These are phyloP conservation scores for Eriocheir sinensis DNA, from an alignment of 1,140 invertebrate species.

Conservation along the genomic window DNA sequence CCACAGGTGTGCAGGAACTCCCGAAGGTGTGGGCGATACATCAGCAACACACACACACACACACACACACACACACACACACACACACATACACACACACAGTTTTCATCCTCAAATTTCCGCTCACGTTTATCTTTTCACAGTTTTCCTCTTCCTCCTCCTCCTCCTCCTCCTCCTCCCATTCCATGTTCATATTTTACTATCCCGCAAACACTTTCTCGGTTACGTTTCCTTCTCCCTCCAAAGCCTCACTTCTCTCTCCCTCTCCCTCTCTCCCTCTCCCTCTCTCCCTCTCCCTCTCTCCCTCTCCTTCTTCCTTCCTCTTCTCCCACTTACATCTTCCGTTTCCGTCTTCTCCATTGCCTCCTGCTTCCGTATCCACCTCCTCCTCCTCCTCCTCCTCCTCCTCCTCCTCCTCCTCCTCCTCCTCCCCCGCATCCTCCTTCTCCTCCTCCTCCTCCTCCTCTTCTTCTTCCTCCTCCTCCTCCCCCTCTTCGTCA, in stretches of 20 bases:
- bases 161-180: neutral
- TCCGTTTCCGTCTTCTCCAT: neutral
- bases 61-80: too few species aligned
- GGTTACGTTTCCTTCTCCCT: too few species aligned
- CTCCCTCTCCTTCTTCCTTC: neutral
- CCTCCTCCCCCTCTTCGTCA: neutral
- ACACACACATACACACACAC: too few species aligned
- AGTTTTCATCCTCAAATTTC: too few species aligned
- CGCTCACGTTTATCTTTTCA: too few species aligned
- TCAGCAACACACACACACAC: too few species aligned
- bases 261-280: too few species aligned
- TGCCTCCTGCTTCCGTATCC: neutral
- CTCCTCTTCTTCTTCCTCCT: neutral
- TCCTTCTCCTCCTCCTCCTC: neutral
- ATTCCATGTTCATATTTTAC: too few species aligned
- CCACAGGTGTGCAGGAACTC: too few species aligned
- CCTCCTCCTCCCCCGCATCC: neutral
- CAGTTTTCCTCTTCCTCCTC: neutral
- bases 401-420: neutral
- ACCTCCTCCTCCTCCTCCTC: neutral
- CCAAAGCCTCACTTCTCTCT: too few species aligned
- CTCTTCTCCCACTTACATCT: neutral
- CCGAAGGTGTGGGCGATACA: too few species aligned
- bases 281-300: neutral
- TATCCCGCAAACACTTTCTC: too few species aligned